Evolutionary conservation across 2,113 vertebrate species (phyloP).

Genomic region (Anhinga rufa): DNA sequence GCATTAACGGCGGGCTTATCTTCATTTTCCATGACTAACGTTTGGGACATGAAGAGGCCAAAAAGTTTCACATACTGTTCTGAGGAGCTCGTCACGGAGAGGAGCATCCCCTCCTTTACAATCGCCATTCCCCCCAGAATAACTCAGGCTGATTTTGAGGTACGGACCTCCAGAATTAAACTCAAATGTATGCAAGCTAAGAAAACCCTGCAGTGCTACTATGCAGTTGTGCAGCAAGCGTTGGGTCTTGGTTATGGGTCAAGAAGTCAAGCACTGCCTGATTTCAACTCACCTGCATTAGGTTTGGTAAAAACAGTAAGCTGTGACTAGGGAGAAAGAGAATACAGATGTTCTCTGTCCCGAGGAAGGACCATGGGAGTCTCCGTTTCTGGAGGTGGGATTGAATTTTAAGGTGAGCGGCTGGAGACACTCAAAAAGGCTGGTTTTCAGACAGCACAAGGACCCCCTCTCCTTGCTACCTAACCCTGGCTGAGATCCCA

Average conservation of each 20-base stretch:
- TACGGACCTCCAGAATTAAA: background rate
- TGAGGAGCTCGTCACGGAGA: background rate
- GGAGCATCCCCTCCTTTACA: background rate
- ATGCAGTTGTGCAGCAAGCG: background rate
- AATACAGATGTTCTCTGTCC: background rate
- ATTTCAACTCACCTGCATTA: background rate
- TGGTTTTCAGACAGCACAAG: background rate
- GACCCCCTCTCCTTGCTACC: background rate
- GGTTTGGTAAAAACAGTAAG: background rate
- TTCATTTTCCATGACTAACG: slow-evolving; percentile 47
- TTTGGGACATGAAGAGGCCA: background rate
- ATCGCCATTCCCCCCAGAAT: background rate
- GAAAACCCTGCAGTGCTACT: background rate
- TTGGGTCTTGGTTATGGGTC: background rate
- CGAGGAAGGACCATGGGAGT: fast-evolving
- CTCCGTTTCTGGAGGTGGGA: background rate
- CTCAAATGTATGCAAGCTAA: fast-evolving
- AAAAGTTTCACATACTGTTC: slow-evolving; percentile 31
- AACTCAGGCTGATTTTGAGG: background rate
- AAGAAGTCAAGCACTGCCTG: fast-evolving
- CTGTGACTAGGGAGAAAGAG: background rate
- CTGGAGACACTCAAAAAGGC: background rate
- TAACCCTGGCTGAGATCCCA: background rate
- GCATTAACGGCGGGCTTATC: background rate
- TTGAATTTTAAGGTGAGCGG: background rate